Conservation (phyloP, 1,140 invertebrate genomes). For the Portunus trituberculatus region DNA sequence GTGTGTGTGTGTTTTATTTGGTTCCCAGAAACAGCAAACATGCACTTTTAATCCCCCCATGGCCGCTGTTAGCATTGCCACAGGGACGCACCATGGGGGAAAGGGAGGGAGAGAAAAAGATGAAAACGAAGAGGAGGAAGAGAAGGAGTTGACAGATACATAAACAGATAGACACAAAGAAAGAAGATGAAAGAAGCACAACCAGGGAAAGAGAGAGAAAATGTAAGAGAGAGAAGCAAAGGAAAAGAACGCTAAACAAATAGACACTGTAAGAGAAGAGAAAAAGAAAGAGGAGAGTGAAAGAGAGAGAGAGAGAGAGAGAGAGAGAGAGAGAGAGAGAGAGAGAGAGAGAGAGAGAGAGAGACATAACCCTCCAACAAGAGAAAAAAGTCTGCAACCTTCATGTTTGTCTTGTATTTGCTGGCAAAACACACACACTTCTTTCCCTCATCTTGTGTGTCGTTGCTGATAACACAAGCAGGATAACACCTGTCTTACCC, state of each 20-base stretch:
- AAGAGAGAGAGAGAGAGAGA: not conserved
- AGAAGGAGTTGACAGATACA: not conserved
- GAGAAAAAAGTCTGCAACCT: not conserved
- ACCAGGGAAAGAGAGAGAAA: not conserved
- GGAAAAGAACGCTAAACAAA: not conserved
- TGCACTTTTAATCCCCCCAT: not conserved
- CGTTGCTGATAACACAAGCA: not conserved
- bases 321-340: not conserved
- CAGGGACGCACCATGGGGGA: not conserved
- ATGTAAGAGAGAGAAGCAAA: too few species aligned
- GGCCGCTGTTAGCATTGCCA: not conserved
- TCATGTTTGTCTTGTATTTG: not conserved
- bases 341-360: not conserved
- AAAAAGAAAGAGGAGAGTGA: too few species aligned
- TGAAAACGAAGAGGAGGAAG: not conserved
- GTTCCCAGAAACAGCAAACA: not conserved
- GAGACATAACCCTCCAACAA: too few species aligned
- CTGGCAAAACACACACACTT: not conserved
- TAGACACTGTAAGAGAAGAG: not conserved
- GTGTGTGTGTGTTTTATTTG: not conserved
- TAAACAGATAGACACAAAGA: not conserved
- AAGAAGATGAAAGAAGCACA: not conserved
- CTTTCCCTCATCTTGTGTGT: not conserved
- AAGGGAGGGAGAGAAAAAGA: not conserved
- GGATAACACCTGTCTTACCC: not conserved